phyloP scores from a whole-genome alignment of 1,140 invertebrate species.

The Apocrypta bakeri region DNA sequence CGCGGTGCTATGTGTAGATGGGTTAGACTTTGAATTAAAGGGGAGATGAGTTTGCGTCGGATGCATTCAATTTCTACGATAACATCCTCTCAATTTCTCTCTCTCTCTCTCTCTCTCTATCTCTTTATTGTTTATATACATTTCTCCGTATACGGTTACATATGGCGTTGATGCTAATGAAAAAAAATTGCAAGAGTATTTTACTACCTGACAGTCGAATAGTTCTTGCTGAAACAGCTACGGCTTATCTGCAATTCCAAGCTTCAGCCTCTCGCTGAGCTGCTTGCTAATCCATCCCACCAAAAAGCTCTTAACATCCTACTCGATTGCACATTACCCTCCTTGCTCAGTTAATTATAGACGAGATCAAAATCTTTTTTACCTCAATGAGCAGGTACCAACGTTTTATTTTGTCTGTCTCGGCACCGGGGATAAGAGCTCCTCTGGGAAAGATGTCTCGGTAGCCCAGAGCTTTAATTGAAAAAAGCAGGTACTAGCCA shows the following conservation, averaged over 20 bases:
- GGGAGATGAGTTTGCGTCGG: not conserved
- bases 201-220: no score
- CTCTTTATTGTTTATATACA: no score
- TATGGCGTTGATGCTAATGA: no score
- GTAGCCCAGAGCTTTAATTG: not conserved
- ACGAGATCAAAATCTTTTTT: not conserved
- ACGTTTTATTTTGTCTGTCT: not conserved
- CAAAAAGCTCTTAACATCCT: not conserved
- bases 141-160: no score
- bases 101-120: no score
- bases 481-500: not conserved
- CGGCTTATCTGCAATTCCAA: no score
- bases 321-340: not conserved
- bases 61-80: not conserved
- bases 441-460: not conserved
- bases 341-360: not conserved
- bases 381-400: not conserved
- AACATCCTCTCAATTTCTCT: not conserved
- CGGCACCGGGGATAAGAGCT: not conserved
- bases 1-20: not conserved
- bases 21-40: not conserved
- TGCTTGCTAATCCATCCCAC: no score
- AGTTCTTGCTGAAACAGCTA: no score
- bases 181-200: no score
- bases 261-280: no score